Conservation (phyloP, 2,888 invertebrate species). For the Exephanes ischioxanthus region DNA sequence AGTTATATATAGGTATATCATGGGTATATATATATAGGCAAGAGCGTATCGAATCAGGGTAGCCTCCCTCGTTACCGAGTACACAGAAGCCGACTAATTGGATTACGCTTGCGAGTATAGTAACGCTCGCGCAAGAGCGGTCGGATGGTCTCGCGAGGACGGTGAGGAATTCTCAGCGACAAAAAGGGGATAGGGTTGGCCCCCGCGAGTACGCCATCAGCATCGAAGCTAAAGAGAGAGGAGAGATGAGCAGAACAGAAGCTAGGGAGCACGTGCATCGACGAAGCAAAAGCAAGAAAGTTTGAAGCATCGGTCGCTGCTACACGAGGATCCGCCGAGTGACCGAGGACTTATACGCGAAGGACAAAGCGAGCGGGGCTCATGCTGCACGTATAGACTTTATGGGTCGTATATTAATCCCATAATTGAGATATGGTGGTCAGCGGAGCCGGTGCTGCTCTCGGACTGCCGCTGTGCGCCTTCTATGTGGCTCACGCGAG, state of each 20-base stretch:
- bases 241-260: conserved; percentile 12
- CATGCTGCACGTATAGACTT: conserved; percentile 76
- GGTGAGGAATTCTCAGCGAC: conserved; percentile 52
- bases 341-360: conserved; percentile 32
- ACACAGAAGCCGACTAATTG: conserved; percentile 76
- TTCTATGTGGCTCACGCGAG: conserved; percentile 73
- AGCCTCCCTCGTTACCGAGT: conserved; percentile 63
- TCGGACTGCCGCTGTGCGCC: conserved; percentile 13
- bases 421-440: conserved; percentile 83
- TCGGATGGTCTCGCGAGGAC: conserved; percentile 22
- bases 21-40: conserved; percentile 16
- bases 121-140: conserved; percentile 36
- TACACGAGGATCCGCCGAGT: conserved; percentile 36
- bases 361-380: conserved; percentile 57
- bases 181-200: conserved; percentile 58
- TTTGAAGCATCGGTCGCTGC: conserved; percentile 4
- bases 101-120: conserved; percentile 75
- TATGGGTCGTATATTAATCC: conserved; percentile 83
- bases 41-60: conserved; percentile 53
- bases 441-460: conserved; percentile 50
- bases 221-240: conserved; percentile 25
- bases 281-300: conserved; percentile 23
- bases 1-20: background rate
- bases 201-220: conserved; percentile 38
- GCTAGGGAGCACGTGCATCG: conserved; percentile 39